Percentiles rank a stretch among this genome's conserved stretches.
These are phyloP conservation scores for Platycnemis pennipes DNA, from an alignment of 2,888 invertebrate genomes.

Conservation along the genomic window DNA sequence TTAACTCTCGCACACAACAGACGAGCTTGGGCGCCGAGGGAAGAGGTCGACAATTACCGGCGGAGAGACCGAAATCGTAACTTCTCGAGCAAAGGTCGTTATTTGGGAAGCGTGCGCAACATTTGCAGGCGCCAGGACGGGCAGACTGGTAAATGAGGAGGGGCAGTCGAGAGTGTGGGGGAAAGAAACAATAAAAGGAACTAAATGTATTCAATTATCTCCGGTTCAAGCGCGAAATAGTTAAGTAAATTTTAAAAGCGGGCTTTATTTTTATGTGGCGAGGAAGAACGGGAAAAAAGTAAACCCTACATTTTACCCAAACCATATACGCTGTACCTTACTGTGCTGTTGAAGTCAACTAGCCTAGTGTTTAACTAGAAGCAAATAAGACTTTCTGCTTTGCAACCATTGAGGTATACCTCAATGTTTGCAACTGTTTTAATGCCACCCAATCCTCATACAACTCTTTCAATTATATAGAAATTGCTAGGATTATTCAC, in stretches of 20 bases:
- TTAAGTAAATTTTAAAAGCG: neutral
- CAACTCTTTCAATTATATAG: too few species aligned
- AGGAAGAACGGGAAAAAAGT: neutral
- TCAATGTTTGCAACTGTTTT: too few species aligned
- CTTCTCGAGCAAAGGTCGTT: neutral
- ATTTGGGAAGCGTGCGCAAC: neutral
- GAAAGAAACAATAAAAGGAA: neutral
- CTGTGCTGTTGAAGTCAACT: too few species aligned
- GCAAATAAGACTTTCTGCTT: too few species aligned
- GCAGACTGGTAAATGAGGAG: neutral
- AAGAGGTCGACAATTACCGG: neutral
- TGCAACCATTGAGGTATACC: too few species aligned
- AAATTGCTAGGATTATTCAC: too few species aligned
- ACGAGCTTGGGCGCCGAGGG: neutral
- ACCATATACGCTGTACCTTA: too few species aligned
- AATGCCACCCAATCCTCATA: too few species aligned
- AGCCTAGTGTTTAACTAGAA: too few species aligned
- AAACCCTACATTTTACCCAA: neutral
- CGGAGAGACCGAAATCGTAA: neutral
- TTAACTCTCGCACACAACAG: neutral
- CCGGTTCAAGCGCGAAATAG: neutral
- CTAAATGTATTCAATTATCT: neutral
- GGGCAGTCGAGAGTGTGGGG: neutral
- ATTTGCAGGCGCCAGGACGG: neutral
- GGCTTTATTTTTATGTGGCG: neutral